Percentiles rank a stretch among this genome's conserved stretches.
Conservation (phyloP, 2,888 invertebrate genomes). For the Lymantria monacha region DNA sequence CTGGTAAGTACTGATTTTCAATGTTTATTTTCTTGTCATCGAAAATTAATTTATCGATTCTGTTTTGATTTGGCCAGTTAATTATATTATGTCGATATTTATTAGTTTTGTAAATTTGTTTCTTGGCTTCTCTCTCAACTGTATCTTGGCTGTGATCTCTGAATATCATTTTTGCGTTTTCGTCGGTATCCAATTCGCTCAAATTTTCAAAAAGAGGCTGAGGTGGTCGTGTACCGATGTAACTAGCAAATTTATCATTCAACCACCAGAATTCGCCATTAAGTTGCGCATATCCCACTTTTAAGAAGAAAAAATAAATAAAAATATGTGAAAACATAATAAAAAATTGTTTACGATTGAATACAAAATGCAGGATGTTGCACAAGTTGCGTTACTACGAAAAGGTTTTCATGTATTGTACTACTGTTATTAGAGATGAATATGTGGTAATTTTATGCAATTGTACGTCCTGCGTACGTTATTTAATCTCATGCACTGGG, state of each 20-base stretch:
- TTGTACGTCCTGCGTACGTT: slow-evolving; percentile 44
- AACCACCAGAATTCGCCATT: slow-evolving; percentile 75
- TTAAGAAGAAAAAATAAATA: slow-evolving; percentile 38
- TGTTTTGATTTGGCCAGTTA: slow-evolving; percentile 17
- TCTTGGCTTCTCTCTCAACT: slow-evolving; percentile 6
- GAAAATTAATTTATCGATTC: slow-evolving; percentile 1
- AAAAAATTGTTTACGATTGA: slow-evolving; percentile 36
- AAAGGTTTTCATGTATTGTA: slow-evolving; percentile 59
- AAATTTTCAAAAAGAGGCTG: slow-evolving; percentile 55
- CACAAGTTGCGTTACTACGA: slow-evolving; percentile 53
- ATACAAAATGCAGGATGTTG: slow-evolving; percentile 62
- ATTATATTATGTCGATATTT: slow-evolving; percentile 6
- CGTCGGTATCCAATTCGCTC: slow-evolving; percentile 61
- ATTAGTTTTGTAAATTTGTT: slow-evolving; percentile 2
- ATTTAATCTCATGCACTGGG: slow-evolving; percentile 44
- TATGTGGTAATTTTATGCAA: slow-evolving; percentile 28
- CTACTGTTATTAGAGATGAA: slow-evolving; percentile 45
- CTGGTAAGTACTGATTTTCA: slow-evolving; percentile 5
- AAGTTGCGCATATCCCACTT: slow-evolving; percentile 51
- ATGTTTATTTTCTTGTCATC: slow-evolving; percentile 1
- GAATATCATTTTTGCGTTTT: slow-evolving; percentile 60
- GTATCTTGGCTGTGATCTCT: slow-evolving; percentile 40
- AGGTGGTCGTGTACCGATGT: slow-evolving; percentile 42
- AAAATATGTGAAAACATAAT: slow-evolving; percentile 46
- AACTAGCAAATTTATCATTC: slow-evolving; percentile 51